phyloP scores from a whole-genome alignment of 2,888 invertebrate species.

The Agriopis aurantiaria region DNA sequence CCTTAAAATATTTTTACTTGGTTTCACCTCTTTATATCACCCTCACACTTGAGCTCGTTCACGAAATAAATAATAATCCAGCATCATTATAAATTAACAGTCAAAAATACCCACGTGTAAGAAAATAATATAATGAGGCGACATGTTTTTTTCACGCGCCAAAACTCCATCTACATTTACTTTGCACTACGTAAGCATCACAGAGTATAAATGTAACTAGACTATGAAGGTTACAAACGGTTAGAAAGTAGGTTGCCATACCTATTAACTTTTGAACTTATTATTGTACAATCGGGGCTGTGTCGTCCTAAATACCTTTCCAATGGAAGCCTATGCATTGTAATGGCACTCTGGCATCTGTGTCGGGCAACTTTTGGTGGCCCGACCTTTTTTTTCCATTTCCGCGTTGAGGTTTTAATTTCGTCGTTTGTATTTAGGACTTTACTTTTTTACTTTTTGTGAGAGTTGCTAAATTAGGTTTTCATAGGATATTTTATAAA shows the following conservation, averaged over 20 bases:
- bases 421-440: conserved; percentile 47
- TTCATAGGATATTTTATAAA: neutral
- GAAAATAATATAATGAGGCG: too few species aligned
- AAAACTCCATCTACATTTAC: neutral
- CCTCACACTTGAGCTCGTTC: too few species aligned
- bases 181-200: neutral
- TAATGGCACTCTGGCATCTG: conserved; percentile 29
- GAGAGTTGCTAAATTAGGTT: neutral
- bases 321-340: conserved; percentile 32
- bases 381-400: conserved; percentile 20
- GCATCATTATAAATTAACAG: too few species aligned
- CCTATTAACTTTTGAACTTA: conserved; percentile 23
- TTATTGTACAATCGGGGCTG: conserved; percentile 26
- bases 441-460: conserved; percentile 4
- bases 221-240: neutral
- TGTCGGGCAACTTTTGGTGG: conserved; percentile 22
- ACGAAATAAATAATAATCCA: too few species aligned
- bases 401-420: conserved; percentile 34
- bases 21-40: too few species aligned
- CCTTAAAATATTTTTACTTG: too few species aligned
- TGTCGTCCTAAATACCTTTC: conserved; percentile 26
- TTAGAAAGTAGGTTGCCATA: conserved; percentile 3
- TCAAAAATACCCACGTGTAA: too few species aligned
- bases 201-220: neutral
- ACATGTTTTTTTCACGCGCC: too few species aligned